Base-by-base conservation (phyloP, 2,888 invertebrate genomes). In the Xestia rhomboidea region DNA sequence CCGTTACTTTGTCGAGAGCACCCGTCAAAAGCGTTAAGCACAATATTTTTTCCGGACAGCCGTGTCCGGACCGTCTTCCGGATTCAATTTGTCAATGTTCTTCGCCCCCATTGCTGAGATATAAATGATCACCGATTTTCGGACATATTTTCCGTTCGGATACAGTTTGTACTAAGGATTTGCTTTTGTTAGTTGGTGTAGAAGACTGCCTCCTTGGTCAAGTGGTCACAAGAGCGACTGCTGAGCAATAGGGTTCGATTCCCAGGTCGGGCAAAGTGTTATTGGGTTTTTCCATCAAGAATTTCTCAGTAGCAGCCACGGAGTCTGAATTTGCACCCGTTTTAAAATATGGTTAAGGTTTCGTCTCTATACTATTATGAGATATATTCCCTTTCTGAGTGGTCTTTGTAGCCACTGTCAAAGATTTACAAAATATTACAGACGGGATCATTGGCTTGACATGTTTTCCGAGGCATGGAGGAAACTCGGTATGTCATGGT, bases 1-100 rank as follows among this genome's bases (percentile, higher is more conserved):
- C 13, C 54, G 51, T 76, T 68, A 83, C 76, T 69, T 66, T 78
- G 38, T 63, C 63, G 76, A 77, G 73, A 82, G 73, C 66, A 57
- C n/a, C 69, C 30, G 54, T 76, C 74, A 76, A 74, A 77, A 68
- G 78, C 72, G 72, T 71, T 27, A 70, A 60, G 66, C 60, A 73
- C 74, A 68, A 77, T 74, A 51, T 81, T 66, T 88, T 82, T 70
- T 77, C 73, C 38, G 41, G 80, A 79, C 69, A 64, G 44, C 57
- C 63, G 49, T 70, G 78, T 81, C 76, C 78, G 78, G 64, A 24
- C 70, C 67, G 60, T 69, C 74, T 87, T 73, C 78, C 84, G 82
- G 68, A 87, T 69, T 78, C 84, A 74, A 88, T 88, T 87, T 87
- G 87, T 87, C 87, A 87, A 87, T 73, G 82, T 84, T 66, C 34